Evolutionary conservation across 2,888 invertebrate species (phyloP).

Genomic region (Volucella zonaria): DNA sequence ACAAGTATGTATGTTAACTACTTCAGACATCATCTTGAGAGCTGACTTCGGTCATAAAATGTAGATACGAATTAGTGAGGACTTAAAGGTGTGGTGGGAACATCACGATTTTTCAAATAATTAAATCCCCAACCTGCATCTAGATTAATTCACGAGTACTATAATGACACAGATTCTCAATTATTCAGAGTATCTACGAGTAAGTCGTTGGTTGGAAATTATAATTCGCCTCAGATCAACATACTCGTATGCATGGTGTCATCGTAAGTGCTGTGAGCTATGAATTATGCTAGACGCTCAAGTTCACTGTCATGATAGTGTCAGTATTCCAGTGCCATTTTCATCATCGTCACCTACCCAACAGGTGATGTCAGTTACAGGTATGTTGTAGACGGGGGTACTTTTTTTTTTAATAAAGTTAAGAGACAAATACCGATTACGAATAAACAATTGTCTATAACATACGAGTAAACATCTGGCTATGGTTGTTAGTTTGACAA

Average conservation of each 20-base stretch:
- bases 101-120: constrained; percentile 30
- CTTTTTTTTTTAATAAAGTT: constrained; percentile 30
- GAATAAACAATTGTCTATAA: constrained; percentile 25
- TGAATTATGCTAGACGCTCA: constrained; percentile 61
- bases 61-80: neutral
- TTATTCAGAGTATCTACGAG: no score
- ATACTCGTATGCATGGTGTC: constrained; percentile 32
- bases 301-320: constrained; percentile 66
- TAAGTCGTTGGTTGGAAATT: constrained; percentile 2
- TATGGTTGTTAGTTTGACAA: constrained; percentile 8
- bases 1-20: neutral
- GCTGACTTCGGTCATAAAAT: neutral
- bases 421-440: constrained; percentile 16
- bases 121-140: constrained; percentile 14
- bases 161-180: neutral
- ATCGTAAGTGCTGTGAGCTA: constrained; percentile 49
- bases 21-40: neutral
- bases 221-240: constrained; percentile 28
- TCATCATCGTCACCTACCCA: neutral
- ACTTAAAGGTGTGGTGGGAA: constrained; percentile 30
- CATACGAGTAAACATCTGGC: constrained; percentile 4
- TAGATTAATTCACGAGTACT: constrained; percentile 17
- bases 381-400: neutral
- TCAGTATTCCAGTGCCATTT: neutral
- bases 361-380: constrained; percentile 27